Conservation (phyloP, 2,888 invertebrate species). For the Ophion costatus region DNA sequence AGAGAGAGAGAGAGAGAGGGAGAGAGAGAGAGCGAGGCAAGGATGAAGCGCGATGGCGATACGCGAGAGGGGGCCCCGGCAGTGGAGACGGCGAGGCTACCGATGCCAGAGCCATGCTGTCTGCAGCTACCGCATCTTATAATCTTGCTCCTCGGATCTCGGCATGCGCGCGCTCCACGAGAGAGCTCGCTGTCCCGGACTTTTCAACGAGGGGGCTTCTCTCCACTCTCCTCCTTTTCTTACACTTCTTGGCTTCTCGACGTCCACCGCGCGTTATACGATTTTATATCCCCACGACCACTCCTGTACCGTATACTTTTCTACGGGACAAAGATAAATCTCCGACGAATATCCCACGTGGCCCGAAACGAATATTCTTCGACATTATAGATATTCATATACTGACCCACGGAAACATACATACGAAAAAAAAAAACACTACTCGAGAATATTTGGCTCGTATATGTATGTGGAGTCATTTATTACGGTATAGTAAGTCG, state of each 20-base stretch:
- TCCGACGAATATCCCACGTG: not conserved
- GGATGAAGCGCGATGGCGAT: slow-evolving; percentile 48
- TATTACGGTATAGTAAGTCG: too few species aligned
- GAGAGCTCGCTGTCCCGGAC: slow-evolving; percentile 34
- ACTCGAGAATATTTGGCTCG: not conserved
- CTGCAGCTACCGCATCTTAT: slow-evolving; percentile 77
- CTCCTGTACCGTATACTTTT: slow-evolving; percentile 19
- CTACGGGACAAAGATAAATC: slow-evolving; percentile 3
- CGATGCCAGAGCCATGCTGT: slow-evolving; percentile 82
- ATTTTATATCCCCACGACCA: not conserved
- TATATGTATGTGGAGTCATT: too few species aligned
- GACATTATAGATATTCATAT: not conserved
- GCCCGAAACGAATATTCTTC: not conserved
- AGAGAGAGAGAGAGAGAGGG: slow-evolving; percentile 44
- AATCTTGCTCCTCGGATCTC: slow-evolving; percentile 78
- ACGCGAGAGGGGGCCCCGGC: slow-evolving; percentile 35
- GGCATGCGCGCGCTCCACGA: slow-evolving; percentile 38
- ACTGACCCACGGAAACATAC: not conserved
- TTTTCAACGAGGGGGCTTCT: slow-evolving; percentile 34
- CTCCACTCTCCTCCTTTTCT: slow-evolving; percentile 57
- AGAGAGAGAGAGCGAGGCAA: slow-evolving; percentile 34
- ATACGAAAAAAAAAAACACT: not conserved
- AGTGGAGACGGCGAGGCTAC: slow-evolving; percentile 77
- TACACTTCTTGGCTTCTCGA: slow-evolving; percentile 63
- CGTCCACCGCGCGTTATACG: slow-evolving; percentile 66